These are phyloP conservation scores for Phragmatobia fuliginosa DNA, from an alignment of 2,888 invertebrate species.

Conservation along the genomic window DNA sequence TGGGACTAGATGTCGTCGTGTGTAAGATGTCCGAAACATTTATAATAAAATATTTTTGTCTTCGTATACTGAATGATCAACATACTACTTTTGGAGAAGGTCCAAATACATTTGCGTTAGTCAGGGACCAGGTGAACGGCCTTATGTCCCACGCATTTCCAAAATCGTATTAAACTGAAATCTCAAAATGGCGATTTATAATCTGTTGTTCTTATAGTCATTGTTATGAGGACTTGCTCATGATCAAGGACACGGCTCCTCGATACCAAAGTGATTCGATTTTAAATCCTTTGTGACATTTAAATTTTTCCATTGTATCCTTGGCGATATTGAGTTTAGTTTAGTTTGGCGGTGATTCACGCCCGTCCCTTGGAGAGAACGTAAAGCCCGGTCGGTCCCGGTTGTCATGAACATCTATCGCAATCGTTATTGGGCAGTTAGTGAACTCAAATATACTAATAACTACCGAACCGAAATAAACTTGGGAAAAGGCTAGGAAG, in stretches of 20 bases:
- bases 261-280: slow-evolving; percentile 49
- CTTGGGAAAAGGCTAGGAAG: too few relatives aligned
- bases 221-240: slow-evolving; percentile 56
- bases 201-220: slow-evolving; percentile 61
- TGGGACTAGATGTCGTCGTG: too few relatives aligned
- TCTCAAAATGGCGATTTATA: slow-evolving; percentile 55
- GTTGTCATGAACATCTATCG: too few relatives aligned
- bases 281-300: slow-evolving; percentile 46
- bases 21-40: too few relatives aligned
- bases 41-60: slow-evolving; percentile 31
- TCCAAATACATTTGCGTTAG: slow-evolving; percentile 69
- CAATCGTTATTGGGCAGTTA: too few relatives aligned
- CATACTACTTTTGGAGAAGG: slow-evolving; percentile 74
- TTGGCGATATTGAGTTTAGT: slow-evolving; percentile 13
- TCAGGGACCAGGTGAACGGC: slow-evolving; percentile 77
- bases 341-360: too few relatives aligned
- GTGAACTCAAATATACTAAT: too few relatives aligned
- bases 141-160: slow-evolving; percentile 73
- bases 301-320: slow-evolving; percentile 34
- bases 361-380: too few relatives aligned
- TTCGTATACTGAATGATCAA: slow-evolving; percentile 45
- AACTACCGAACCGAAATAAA: too few relatives aligned
- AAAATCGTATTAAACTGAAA: slow-evolving; percentile 53
- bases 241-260: slow-evolving; percentile 55
- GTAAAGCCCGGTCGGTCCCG: too few relatives aligned